Evolutionary conservation across 2,888 invertebrate species (phyloP).

Genomic region (Noctua pronuba): DNA sequence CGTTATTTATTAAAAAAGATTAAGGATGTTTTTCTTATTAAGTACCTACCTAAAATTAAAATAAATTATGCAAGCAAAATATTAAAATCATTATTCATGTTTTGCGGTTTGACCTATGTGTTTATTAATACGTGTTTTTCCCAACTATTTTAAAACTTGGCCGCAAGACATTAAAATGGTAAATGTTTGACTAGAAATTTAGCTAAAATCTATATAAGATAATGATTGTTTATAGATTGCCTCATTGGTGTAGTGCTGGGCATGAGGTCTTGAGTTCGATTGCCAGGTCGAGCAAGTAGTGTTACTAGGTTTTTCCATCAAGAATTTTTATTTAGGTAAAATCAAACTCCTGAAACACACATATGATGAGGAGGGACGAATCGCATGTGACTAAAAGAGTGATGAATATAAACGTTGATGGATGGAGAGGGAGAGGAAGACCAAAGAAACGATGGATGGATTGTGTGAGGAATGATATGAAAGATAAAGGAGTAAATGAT

Average conservation of each 20-base stretch:
- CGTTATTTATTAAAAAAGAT: background rate
- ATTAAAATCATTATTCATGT: conserved; percentile 6
- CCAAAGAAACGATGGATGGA: too few relatives aligned
- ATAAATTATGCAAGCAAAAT: background rate
- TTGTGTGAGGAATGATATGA: too few relatives aligned
- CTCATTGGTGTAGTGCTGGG: background rate
- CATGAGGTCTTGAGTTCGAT: background rate
- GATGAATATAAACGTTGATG: too few relatives aligned
- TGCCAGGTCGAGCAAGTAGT: background rate
- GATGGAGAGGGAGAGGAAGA: too few relatives aligned
- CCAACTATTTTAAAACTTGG: conserved; percentile 10
- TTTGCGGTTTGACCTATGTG: conserved; percentile 44
- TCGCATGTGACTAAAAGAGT: too few relatives aligned
- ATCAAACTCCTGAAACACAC: background rate
- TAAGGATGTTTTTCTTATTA: background rate
- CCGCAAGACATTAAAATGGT: background rate
- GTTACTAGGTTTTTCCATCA: background rate
- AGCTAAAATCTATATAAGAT: background rate
- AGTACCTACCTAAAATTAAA: background rate
- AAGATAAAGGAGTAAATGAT: too few relatives aligned
- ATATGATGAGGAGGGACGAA: too few relatives aligned
- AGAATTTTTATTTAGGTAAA: background rate
- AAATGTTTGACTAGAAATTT: background rate
- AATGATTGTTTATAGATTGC: background rate
- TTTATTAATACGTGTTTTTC: conserved; percentile 16